Conservation (phyloP, 2,113 vertebrate species). For the Caretta caretta region DNA sequence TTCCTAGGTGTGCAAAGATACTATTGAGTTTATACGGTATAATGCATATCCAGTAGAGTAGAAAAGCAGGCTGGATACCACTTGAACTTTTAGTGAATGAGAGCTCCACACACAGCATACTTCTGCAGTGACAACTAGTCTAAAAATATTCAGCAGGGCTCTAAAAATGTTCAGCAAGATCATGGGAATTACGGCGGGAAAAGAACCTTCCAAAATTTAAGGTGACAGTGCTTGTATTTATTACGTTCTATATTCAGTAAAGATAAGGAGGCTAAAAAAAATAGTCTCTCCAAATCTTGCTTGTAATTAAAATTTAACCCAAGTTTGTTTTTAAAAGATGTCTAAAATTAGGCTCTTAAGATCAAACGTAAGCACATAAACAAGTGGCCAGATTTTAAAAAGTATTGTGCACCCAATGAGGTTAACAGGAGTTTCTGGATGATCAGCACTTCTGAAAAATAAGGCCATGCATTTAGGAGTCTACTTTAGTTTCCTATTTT, state of each 20-base stretch:
- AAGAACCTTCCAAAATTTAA: slow-evolving; percentile 57
- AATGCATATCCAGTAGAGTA: neutral
- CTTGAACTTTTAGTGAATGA: neutral
- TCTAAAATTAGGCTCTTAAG: neutral
- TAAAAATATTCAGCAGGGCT: slow-evolving; percentile 72
- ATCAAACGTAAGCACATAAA: neutral
- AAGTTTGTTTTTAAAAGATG: neutral
- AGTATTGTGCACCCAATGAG: neutral
- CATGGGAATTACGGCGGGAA: slow-evolving; percentile 57
- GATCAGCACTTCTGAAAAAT: neutral
- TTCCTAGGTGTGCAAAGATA: neutral
- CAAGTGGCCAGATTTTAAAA: neutral
- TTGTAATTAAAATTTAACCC: neutral
- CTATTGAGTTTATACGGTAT: neutral
- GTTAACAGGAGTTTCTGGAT: neutral
- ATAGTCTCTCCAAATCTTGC: neutral
- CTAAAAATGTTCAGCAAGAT: slow-evolving; percentile 68
- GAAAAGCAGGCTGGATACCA: neutral
- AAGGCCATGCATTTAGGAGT: neutral
- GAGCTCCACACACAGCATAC: slow-evolving; percentile 34
- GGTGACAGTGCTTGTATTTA: slow-evolving; percentile 45
- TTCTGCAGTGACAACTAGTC: slow-evolving; percentile 51
- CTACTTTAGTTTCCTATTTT: neutral
- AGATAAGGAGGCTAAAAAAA: neutral
- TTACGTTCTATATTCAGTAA: neutral